Evolutionary conservation across 2,888 invertebrate genomes (phyloP).

Genomic region (Hymenopus coronatus): DNA sequence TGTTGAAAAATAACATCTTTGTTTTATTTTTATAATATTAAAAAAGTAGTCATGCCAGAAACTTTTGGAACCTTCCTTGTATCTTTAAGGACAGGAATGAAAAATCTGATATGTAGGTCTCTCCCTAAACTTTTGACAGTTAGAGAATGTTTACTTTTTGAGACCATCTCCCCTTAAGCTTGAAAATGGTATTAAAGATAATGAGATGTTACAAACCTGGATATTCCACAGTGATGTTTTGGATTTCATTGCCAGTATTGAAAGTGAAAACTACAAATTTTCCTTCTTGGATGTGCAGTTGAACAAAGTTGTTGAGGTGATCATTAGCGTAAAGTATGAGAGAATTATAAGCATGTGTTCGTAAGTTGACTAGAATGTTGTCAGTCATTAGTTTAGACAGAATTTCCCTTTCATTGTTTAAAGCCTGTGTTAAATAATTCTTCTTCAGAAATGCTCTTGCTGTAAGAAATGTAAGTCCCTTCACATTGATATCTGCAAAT

Average conservation of each 20-base stretch:
- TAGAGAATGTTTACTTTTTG: too few species aligned
- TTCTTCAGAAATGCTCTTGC: conserved; percentile 76
- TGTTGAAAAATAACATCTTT: too few species aligned
- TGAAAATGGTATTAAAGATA: too few species aligned
- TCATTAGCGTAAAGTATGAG: conserved; percentile 89
- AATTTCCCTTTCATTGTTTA: conserved; percentile 58
- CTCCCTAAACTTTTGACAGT: too few species aligned
- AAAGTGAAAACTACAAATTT: conserved; percentile 80
- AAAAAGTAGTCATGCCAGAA: too few species aligned
- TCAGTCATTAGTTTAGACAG: conserved; percentile 74
- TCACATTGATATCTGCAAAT: conserved; percentile 78
- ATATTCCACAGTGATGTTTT: conserved; percentile 74
- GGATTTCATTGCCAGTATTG: conserved; percentile 76
- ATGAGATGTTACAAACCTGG: conserved; percentile 45
- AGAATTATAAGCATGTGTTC: conserved; percentile 80
- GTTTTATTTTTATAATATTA: too few species aligned
- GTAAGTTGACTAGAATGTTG: conserved; percentile 81
- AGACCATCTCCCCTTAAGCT: too few species aligned
- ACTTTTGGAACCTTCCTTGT: too few species aligned
- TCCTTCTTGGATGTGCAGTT: conserved; percentile 77
- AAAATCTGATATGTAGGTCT: too few species aligned
- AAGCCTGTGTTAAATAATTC: conserved; percentile 69
- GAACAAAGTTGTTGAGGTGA: conserved; percentile 89
- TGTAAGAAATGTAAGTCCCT: conserved; percentile 84
- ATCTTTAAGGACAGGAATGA: too few species aligned